Conservation (phyloP, 2,113 vertebrate species). For the Sminthopsis crassicaudata region DNA sequence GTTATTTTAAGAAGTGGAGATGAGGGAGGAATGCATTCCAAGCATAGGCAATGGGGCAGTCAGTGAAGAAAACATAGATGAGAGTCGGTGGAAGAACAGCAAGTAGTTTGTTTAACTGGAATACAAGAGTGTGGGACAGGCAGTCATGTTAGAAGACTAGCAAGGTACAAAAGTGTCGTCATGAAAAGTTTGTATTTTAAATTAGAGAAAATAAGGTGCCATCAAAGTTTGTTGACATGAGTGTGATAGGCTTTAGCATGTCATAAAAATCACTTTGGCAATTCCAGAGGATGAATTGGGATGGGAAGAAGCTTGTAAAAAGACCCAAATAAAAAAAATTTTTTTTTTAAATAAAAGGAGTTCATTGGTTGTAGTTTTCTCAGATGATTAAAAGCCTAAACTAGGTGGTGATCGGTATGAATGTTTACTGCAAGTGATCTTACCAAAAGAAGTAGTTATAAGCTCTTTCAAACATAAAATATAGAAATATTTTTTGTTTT, state of each 20-base stretch:
- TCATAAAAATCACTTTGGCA: background rate
- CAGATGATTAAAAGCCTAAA: conserved; percentile 4
- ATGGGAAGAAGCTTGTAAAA: background rate
- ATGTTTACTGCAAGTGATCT: background rate
- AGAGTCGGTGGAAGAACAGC: background rate
- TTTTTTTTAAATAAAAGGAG: background rate
- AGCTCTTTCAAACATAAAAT: background rate
- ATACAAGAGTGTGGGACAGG: background rate
- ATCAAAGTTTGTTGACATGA: background rate
- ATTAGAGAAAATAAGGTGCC: background rate
- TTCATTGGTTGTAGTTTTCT: background rate
- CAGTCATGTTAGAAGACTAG: background rate
- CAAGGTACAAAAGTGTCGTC: background rate
- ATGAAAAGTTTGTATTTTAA: background rate
- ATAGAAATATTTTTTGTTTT: background rate
- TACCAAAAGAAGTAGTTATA: background rate
- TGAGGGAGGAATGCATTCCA: background rate
- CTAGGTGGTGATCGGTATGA: background rate
- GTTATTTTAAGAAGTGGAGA: background rate
- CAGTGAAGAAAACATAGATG: background rate
- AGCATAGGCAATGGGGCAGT: background rate
- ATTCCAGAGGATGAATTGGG: background rate
- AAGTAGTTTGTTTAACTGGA: background rate
- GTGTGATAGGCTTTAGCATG: background rate
- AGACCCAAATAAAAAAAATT: background rate